These are phyloP conservation scores for Pipa parva DNA, from an alignment of 2,113 vertebrate genomes.

Conservation along the genomic window DNA sequence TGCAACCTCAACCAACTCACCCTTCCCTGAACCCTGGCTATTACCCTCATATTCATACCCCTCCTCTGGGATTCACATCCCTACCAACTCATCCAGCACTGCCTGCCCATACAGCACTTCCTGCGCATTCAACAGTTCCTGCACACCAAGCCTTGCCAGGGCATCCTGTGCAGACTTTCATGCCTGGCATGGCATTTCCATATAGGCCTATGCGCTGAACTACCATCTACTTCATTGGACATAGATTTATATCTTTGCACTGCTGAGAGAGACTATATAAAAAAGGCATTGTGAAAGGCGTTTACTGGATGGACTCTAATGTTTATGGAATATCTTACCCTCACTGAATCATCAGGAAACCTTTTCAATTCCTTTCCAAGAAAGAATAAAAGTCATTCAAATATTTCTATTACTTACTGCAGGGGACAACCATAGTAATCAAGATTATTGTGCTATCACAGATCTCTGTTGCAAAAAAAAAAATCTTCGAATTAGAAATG, in stretches of 20 bases:
- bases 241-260: neutral
- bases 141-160: constrained; percentile 67
- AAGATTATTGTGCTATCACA: too few species aligned
- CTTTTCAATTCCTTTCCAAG: too few species aligned
- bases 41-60: constrained; percentile 90
- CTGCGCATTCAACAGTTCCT: constrained; percentile 64
- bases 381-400: too few species aligned
- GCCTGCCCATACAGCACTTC: constrained; percentile 55
- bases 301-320: neutral
- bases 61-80: constrained; percentile 71
- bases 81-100: constrained; percentile 64
- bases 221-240: neutral
- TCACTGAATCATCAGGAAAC: too few species aligned
- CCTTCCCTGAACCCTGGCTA: constrained; percentile 66
- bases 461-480: too few species aligned
- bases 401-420: too few species aligned
- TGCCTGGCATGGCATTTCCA: constrained; percentile 77
- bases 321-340: too few species aligned
- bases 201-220: constrained; percentile 81
- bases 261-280: neutral
- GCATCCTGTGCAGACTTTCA: constrained; percentile 70
- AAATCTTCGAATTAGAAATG: too few species aligned
- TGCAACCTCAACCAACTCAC: constrained; percentile 70
- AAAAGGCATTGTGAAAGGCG: neutral
- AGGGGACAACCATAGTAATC: too few species aligned